These are phyloP conservation scores for Aptenodytes forsteri DNA, from an alignment of 2,113 vertebrate genomes.

Conservation along the genomic window DNA sequence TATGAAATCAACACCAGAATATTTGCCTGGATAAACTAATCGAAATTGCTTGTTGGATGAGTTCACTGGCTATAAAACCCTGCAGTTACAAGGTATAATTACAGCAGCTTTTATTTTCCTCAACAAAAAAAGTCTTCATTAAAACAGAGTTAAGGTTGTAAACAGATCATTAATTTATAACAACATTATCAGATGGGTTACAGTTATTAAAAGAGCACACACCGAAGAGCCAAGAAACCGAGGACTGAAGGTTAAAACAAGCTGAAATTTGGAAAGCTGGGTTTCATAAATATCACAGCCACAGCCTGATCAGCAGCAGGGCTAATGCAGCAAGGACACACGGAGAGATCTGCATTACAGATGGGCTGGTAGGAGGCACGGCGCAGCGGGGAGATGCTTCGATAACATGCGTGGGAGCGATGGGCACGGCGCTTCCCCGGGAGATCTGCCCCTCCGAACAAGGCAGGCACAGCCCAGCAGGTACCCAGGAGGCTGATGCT, in stretches of 20 bases:
- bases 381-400: background rate
- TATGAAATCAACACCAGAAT: slow-evolving; percentile 56
- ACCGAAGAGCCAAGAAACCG: background rate
- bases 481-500: background rate
- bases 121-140: slow-evolving; percentile 61
- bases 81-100: slow-evolving; percentile 65
- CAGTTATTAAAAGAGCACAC: slow-evolving; percentile 65
- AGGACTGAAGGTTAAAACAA: slow-evolving; percentile 2
- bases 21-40: slow-evolving; percentile 70
- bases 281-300: background rate
- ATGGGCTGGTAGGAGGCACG: background rate
- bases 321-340: background rate
- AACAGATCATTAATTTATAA: slow-evolving; percentile 74
- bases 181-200: slow-evolving; percentile 68
- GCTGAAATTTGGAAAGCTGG: background rate
- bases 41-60: slow-evolving; percentile 67
- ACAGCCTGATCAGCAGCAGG: background rate
- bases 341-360: background rate
- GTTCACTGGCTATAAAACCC: slow-evolving; percentile 62
- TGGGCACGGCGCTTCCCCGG: accelerated
- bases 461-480: background rate
- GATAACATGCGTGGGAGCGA: accelerated
- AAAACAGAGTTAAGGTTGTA: slow-evolving; percentile 67
- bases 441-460: accelerated
- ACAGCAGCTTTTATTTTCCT: slow-evolving; percentile 67